A percentile compares a stretch with the other conserved stretches of the same genome.
phyloP scores from a whole-genome alignment of 2,888 invertebrate genomes.

The Apocheima hispidaria region DNA sequence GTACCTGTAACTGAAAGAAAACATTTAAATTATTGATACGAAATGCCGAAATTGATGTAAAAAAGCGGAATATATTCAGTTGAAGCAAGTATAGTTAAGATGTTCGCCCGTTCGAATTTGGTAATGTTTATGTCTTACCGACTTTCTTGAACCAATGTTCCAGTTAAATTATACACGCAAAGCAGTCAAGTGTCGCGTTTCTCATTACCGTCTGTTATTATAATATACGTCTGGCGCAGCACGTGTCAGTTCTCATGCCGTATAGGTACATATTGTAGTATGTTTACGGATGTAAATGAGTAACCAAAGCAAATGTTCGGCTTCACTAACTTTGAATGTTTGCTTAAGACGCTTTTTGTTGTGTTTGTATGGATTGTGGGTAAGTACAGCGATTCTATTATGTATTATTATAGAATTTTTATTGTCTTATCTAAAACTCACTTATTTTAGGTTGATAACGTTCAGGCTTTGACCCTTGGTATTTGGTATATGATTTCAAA shows the following conservation, averaged over 20 bases:
- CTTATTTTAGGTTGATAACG: too few species aligned
- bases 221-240: slow-evolving; percentile 3
- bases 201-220: slow-evolving; percentile 16
- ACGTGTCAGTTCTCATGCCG: not conserved
- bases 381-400: too few species aligned
- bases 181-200: slow-evolving; percentile 10
- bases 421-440: too few species aligned
- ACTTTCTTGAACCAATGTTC: not conserved
- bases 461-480: too few species aligned
- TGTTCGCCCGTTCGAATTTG: too few species aligned
- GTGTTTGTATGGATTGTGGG: too few species aligned
- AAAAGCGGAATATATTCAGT: too few species aligned
- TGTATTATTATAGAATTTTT: too few species aligned
- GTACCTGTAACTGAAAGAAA: slow-evolving; percentile 45
- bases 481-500: too few species aligned
- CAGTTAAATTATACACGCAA: not conserved
- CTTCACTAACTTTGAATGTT: not conserved
- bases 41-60: not conserved
- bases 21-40: not conserved
- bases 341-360: too few species aligned
- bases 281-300: not conserved
- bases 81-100: too few species aligned
- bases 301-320: not conserved
- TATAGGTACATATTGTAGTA: not conserved
- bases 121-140: too few species aligned